These are phyloP conservation scores for Podargus strigoides DNA, from an alignment of 2,797 vertebrate genomes.

Conservation along the genomic window DNA sequence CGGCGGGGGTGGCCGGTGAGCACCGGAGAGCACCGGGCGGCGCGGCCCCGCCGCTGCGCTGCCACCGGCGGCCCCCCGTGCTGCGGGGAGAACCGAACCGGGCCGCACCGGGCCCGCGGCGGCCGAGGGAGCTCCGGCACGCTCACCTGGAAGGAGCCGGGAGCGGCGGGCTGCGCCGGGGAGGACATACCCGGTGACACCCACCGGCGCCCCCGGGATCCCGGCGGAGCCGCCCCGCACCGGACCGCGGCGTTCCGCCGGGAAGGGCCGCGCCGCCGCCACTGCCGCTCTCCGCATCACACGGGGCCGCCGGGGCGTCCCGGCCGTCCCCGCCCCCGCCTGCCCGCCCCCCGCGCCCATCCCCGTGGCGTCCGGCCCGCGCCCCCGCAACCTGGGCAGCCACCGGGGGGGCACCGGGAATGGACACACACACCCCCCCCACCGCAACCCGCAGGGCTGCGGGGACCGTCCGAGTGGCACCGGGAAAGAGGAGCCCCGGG, in stretches of 20 bases:
- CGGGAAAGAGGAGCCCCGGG: not conserved
- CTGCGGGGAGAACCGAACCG: not conserved
- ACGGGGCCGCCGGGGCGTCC: slow-evolving; percentile 13
- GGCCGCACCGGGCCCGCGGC: not conserved
- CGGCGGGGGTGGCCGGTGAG: not conserved
- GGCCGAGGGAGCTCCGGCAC: not conserved
- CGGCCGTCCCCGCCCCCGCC: slow-evolving; percentile 9
- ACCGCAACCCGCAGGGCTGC: not conserved
- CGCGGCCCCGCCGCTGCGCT: not conserved
- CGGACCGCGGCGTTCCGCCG: slow-evolving; percentile 1
- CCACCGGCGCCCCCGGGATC: not conserved
- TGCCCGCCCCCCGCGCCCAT: slow-evolving; percentile 2
- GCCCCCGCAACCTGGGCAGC: not conserved
- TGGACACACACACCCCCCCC: too few relatives aligned
- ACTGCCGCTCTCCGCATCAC: slow-evolving; percentile 13
- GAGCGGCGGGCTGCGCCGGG: not conserved
- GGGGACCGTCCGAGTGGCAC: not conserved
- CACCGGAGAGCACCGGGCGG: not conserved
- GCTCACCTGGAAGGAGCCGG: slow-evolving; percentile 36
- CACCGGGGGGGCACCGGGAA: not conserved
- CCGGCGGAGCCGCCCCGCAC: not conserved
- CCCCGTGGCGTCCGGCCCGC: not conserved
- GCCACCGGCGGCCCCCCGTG: not conserved
- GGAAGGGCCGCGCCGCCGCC: not conserved
- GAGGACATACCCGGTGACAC: not conserved